Percentiles rank a stretch among this genome's conserved stretches.
Evolutionary conservation across 2,888 invertebrate genomes (phyloP).

Genomic region (Trichopria drosophilae): DNA sequence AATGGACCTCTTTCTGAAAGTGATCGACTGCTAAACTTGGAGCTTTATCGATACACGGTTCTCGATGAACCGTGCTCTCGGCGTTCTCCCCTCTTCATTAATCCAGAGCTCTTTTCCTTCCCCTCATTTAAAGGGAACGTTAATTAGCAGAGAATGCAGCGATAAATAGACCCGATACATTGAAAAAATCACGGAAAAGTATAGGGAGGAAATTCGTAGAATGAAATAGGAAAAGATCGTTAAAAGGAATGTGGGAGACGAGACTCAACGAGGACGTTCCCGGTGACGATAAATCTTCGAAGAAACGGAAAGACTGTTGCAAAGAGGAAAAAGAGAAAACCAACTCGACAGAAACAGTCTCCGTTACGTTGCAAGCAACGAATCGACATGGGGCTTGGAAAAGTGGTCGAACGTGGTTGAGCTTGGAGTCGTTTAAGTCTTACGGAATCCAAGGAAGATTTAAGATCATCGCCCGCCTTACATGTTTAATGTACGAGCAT

Average conservation of each 20-base stretch:
- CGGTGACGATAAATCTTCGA: constrained; percentile 4
- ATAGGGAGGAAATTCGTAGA: no score
- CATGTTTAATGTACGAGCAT: constrained; percentile 38
- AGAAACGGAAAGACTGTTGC: constrained; percentile 7
- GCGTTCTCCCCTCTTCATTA: not conserved
- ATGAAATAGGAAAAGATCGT: no score
- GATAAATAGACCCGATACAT: no score
- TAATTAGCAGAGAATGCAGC: not conserved
- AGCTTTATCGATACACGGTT: no score
- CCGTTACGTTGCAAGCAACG: constrained; percentile 14
- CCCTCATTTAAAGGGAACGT: constrained; percentile 12
- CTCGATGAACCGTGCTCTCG: no score
- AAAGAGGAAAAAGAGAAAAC: not conserved
- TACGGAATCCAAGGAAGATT: constrained; percentile 38
- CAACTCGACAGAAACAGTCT: not conserved
- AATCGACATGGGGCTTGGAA: constrained; percentile 1
- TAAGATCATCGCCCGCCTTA: constrained; percentile 38
- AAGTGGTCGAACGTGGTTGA: no score
- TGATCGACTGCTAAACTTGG: no score
- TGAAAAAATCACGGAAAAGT: no score
- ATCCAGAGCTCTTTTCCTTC: no score
- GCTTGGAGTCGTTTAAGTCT: constrained; percentile 23
- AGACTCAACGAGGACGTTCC: not conserved
- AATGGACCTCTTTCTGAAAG: constrained; percentile 17
- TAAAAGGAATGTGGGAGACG: no score